These are phyloP conservation scores for Calyptommatus sinebrachiatus DNA, from an alignment of 2,113 vertebrate genomes.

Conservation along the genomic window DNA sequence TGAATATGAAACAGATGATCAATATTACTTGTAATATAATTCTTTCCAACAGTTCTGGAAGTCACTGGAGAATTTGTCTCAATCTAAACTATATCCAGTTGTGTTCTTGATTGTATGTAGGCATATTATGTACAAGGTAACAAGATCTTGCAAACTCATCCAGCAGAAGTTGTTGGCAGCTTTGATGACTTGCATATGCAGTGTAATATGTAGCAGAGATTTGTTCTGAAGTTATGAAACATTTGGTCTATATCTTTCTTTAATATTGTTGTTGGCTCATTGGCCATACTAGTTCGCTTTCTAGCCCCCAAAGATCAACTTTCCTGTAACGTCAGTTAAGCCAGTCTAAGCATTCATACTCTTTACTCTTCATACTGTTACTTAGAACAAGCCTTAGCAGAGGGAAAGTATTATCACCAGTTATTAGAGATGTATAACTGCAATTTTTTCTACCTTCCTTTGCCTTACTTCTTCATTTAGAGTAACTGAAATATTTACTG, in stretches of 20 bases:
- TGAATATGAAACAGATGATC: slow-evolving; percentile 20
- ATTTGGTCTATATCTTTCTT: neutral
- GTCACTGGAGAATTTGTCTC: neutral
- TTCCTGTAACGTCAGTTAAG: neutral
- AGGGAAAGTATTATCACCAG: neutral
- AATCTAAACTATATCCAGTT: neutral
- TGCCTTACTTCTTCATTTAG: neutral
- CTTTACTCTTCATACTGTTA: neutral
- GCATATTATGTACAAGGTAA: neutral
- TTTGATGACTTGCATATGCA: neutral
- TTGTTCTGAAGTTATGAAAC: rapidly evolving
- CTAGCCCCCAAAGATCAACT: neutral
- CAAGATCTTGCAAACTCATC: neutral
- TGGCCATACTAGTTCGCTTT: neutral
- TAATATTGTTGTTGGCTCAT: rapidly evolving
- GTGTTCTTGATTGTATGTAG: neutral
- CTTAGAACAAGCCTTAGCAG: neutral
- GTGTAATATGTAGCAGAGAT: neutral
- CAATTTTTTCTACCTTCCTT: rapidly evolving
- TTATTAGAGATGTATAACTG: neutral
- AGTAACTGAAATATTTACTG: neutral
- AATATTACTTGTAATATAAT: slow-evolving; percentile 5
- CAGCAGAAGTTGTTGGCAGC: neutral
- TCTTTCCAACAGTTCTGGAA: neutral
- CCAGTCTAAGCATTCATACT: neutral